Percentiles rank a stretch among this genome's conserved stretches.
Conservation (phyloP, 2,797 vertebrate species). For the Buphagus erythrorhynchus region DNA sequence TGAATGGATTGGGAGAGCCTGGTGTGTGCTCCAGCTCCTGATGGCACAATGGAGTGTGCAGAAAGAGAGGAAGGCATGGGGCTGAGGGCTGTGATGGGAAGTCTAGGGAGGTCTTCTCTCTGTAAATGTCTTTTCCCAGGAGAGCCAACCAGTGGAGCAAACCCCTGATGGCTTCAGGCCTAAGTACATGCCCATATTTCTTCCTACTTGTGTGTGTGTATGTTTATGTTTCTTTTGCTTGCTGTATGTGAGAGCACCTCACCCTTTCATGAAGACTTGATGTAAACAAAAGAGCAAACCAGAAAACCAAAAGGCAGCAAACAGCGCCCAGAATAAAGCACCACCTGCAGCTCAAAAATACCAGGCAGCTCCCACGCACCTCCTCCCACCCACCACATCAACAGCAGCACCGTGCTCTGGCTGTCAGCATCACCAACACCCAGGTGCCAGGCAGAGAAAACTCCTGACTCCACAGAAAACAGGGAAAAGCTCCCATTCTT, state of each 20-base stretch:
- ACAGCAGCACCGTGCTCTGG: not conserved
- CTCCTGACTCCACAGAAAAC: not conserved
- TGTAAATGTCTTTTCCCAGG: not conserved
- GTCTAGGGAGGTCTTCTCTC: not conserved
- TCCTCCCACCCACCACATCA: slow-evolving; percentile 19
- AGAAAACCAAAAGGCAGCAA: not conserved
- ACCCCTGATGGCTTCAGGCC: not conserved
- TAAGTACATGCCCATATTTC: not conserved
- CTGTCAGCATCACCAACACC: not conserved
- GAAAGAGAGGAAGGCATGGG: not conserved
- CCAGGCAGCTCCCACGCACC: not conserved
- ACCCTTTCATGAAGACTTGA: not conserved
- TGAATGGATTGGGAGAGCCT: not conserved
- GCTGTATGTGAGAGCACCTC: not conserved
- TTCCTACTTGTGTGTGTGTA: not conserved
- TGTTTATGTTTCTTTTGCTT: not conserved
- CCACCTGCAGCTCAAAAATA: slow-evolving; percentile 15
- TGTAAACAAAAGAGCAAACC: not conserved
- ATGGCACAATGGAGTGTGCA: not conserved
- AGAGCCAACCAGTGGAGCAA: not conserved
- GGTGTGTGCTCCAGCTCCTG: not conserved
- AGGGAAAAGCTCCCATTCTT: not conserved
- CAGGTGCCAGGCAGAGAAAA: not conserved
- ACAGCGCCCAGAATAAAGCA: not conserved
- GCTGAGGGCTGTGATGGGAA: not conserved